Evolutionary conservation across 2,113 vertebrate genomes (phyloP).

Genomic region (Phaethornis superciliosus): DNA sequence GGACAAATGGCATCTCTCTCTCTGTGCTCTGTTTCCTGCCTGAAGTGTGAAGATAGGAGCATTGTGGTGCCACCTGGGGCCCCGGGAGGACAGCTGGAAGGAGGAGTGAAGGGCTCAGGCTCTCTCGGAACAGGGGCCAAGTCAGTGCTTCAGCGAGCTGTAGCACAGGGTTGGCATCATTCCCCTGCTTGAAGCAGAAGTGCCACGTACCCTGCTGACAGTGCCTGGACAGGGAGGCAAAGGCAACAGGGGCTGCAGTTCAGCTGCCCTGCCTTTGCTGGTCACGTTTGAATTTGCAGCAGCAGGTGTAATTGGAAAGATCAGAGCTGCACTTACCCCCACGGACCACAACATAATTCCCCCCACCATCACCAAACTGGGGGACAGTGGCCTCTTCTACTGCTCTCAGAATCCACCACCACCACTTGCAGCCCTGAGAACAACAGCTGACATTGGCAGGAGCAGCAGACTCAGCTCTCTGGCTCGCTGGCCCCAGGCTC

Average conservation of each 20-base stretch:
- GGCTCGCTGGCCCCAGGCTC: conserved; percentile 31
- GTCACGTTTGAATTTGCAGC: not conserved
- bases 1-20: conserved; percentile 57
- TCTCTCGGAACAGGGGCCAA: conserved; percentile 58
- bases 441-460: conserved; percentile 54
- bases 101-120: conserved; percentile 54
- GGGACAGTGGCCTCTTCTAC: not conserved
- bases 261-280: not conserved
- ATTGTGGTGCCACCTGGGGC: conserved; percentile 54
- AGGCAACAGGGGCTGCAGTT: conserved; percentile 11
- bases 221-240: not conserved
- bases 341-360: not conserved
- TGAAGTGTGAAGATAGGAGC: conserved; percentile 66
- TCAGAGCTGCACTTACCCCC: not conserved
- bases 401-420: not conserved
- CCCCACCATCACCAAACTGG: too few relatives aligned
- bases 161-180: conserved; percentile 44
- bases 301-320: not conserved
- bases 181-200: conserved; percentile 48
- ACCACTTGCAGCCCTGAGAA: not conserved
- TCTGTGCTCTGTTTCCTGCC: conserved; percentile 67
- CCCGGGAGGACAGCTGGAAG: conserved; percentile 59
- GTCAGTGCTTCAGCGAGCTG: conserved; percentile 66
- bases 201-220: conserved; percentile 60
- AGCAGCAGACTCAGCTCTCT: conserved; percentile 12